Evolutionary conservation across 2,888 invertebrate species (phyloP).

Genomic region (Lycophotia porphyrea): DNA sequence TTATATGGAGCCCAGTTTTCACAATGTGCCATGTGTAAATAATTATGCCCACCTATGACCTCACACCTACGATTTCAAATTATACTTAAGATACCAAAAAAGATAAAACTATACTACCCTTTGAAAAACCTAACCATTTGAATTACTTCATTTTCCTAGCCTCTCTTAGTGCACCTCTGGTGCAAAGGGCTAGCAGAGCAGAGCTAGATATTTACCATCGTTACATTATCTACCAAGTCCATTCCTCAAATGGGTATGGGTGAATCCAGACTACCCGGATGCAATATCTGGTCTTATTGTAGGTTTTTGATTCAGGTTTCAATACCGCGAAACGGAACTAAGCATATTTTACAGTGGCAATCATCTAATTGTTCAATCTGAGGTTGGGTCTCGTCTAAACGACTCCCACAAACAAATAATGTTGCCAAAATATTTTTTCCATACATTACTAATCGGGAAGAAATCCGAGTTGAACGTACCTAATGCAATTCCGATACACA

Average conservation of each 20-base stretch:
- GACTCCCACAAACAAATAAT: neutral
- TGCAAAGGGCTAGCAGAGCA: no score
- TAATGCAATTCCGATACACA: neutral
- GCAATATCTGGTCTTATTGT: no score
- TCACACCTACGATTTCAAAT: neutral
- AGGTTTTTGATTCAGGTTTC: neutral
- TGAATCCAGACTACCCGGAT: no score
- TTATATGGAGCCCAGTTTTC: no score
- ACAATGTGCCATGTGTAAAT: neutral
- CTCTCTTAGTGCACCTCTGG: no score
- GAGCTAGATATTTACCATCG: no score
- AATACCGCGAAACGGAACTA: neutral
- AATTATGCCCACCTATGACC: neutral
- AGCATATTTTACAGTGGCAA: neutral
- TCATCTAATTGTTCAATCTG: neutral
- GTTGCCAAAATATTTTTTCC: neutral
- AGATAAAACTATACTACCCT: neutral
- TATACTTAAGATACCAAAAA: neutral
- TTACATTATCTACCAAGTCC: no score
- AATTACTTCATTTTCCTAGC: no score
- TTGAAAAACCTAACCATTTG: no score
- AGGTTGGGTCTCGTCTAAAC: neutral
- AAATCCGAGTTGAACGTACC: neutral
- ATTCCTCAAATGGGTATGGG: no score
- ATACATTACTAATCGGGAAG: neutral